phyloP scores from a whole-genome alignment of 2,888 invertebrate species.

The Standfussiana lucernea region DNA sequence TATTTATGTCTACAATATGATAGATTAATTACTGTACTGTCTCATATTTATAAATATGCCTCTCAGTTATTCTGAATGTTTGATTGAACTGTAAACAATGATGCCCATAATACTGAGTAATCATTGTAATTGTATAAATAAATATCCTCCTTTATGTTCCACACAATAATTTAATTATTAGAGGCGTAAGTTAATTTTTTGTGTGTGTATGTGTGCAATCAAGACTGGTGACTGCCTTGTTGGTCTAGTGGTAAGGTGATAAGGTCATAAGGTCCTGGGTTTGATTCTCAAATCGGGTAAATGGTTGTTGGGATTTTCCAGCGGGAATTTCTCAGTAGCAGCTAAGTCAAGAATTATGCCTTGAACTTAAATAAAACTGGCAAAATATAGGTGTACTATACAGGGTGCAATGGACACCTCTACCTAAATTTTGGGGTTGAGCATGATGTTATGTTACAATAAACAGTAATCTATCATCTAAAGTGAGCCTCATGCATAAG shows the following conservation, averaged over 20 bases:
- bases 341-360: too few relatives aligned
- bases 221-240: neutral
- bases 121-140: neutral
- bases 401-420: neutral
- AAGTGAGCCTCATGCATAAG: neutral
- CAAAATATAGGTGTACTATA: too few relatives aligned
- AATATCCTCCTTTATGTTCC: neutral
- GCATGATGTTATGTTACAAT: neutral
- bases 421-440: neutral
- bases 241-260: too few relatives aligned
- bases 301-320: too few relatives aligned
- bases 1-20: neutral
- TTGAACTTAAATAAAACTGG: too few relatives aligned
- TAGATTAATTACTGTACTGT: neutral
- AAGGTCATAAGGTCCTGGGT: too few relatives aligned
- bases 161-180: neutral
- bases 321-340: too few relatives aligned
- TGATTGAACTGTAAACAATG: neutral
- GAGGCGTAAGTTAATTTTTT: neutral
- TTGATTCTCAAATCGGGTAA: too few relatives aligned
- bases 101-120: neutral
- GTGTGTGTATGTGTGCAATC: neutral
- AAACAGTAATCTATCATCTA: neutral
- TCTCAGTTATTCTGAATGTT: constrained; percentile 1
- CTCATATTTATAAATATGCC: neutral